Evolutionary conservation across 2,888 invertebrate species (phyloP).

Genomic region (Sphaerophoria taeniata): DNA sequence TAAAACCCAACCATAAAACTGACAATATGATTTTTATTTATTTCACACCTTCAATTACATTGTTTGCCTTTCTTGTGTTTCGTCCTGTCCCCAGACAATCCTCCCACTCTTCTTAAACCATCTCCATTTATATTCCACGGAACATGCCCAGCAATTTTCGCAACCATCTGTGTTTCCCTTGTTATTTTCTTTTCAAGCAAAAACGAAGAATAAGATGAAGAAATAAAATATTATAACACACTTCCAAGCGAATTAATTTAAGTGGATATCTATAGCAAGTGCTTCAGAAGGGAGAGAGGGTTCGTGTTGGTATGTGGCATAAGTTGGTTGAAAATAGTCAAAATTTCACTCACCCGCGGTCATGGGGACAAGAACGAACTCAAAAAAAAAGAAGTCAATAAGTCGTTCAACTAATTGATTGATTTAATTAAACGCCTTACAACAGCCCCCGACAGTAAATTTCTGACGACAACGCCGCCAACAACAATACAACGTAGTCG

Average conservation of each 20-base stretch:
- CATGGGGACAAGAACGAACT: neutral
- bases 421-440: slow-evolving; percentile 70
- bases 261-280: slow-evolving; percentile 30
- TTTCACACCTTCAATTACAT: slow-evolving; percentile 22
- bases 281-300: neutral
- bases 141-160: slow-evolving; percentile 24
- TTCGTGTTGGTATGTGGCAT: neutral
- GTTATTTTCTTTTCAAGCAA: slow-evolving; percentile 10
- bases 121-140: neutral
- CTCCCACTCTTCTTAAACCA: neutral
- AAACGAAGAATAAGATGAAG: neutral
- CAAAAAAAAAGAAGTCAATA: slow-evolving; percentile 48
- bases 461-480: slow-evolving; percentile 15
- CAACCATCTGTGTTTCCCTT: slow-evolving; percentile 28
- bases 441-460: slow-evolving; percentile 44
- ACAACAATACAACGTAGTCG: slow-evolving; percentile 30
- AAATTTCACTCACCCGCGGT: neutral
- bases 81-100: neutral
- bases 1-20: neutral
- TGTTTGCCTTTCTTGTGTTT: neutral
- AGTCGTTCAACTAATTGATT: slow-evolving; percentile 72
- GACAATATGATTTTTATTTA: neutral
- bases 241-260: slow-evolving; percentile 43
- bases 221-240: slow-evolving; percentile 32
- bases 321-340: slow-evolving; percentile 29